Evolutionary conservation across 2,888 invertebrate genomes (phyloP).

Genomic region (Pseudeuparius sepicola): DNA sequence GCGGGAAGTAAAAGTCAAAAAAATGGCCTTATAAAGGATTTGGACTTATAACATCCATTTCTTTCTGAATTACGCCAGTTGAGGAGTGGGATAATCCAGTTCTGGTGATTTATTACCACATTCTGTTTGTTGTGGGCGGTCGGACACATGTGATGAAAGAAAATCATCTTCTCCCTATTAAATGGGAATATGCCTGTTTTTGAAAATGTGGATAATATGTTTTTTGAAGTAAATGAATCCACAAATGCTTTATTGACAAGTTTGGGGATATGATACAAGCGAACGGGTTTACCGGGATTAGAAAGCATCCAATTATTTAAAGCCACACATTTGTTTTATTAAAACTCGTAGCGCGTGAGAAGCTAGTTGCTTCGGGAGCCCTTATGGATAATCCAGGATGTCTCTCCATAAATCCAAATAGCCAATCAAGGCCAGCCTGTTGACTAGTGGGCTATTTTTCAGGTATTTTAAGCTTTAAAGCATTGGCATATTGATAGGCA

Average conservation of each 20-base stretch:
- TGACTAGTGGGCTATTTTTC: conserved; percentile 4
- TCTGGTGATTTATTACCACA: too few species aligned
- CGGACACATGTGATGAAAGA: too few species aligned
- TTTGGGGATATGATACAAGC: conserved; percentile 1
- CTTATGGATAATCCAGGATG: conserved; percentile 7
- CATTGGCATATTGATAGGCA: too few species aligned
- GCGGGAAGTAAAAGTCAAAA: too few species aligned
- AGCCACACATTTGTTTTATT: conserved; percentile 6
- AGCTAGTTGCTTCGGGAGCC: conserved; percentile 7
- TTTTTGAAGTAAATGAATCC: conserved; percentile 4
- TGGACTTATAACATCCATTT: too few species aligned
- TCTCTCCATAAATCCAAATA: conserved; percentile 10
- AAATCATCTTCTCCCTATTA: too few species aligned
- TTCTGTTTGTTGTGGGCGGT: too few species aligned
- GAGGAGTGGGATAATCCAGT: too few species aligned
- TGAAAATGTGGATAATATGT: conserved; percentile 3
- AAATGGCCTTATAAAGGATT: too few species aligned
- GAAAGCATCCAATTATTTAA: conserved; percentile 3
- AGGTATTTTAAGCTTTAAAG: too few species aligned
- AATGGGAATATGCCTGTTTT: too few species aligned
- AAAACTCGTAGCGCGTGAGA: conserved; percentile 6
- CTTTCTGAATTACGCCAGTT: too few species aligned
- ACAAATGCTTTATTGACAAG: conserved; percentile 5
- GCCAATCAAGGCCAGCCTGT: conserved; percentile 10
- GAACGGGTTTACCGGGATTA: not conserved